Evolutionary conservation across 2,888 invertebrate species (phyloP), one percentile per base, ranked within the genome.

Genomic region (Oxytorus armatus): DNA sequence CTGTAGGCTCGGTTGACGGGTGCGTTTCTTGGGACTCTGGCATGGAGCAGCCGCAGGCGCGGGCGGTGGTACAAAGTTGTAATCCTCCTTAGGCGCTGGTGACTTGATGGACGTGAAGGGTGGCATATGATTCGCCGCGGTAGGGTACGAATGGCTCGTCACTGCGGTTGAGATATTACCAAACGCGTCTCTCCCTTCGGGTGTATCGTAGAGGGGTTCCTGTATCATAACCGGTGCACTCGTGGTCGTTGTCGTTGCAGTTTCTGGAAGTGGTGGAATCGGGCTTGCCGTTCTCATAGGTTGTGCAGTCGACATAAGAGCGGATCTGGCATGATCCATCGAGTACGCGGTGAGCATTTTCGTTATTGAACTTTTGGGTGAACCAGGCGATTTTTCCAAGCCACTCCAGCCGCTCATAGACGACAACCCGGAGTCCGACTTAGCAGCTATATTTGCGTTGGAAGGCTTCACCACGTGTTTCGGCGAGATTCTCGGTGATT

Each of bases 361-460:
- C 11, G 90, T 92, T 89, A 89, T 87, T 92, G 93, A 89, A 92
- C 93, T 95, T 90, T 96, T 96, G 0, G 96, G 96, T 0, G 96
- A 97, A 25, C 96, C 95, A 2, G 97, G 97, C 36, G 97, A 96
- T 92, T 97, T 97, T 91, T 97, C 97, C 87, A 96, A 92, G 89
- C 96, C 96, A 10, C 96, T 96, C 95, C 97, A 96, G 3, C 97
- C 96, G 88, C 96, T 97, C 95, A 97, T 96, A 4, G 97, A 97
- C 0, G 97, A 97, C 65, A 97, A 92, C 0, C 97, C 97, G 0
- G 97, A 97, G 90, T 97, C 97, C 0, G 97, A 97, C 91, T 97
- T 97, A 0, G 96, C 95, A 3, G 95, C 94, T 1, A 96, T 95
- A 88, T 94, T 95, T 4, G 89, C 87, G 29, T 93, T 93, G 82